Percentiles rank a stretch among this genome's conserved stretches.
phyloP scores from a whole-genome alignment of 1,140 invertebrate genomes.

The Elysia chlorotica region DNA sequence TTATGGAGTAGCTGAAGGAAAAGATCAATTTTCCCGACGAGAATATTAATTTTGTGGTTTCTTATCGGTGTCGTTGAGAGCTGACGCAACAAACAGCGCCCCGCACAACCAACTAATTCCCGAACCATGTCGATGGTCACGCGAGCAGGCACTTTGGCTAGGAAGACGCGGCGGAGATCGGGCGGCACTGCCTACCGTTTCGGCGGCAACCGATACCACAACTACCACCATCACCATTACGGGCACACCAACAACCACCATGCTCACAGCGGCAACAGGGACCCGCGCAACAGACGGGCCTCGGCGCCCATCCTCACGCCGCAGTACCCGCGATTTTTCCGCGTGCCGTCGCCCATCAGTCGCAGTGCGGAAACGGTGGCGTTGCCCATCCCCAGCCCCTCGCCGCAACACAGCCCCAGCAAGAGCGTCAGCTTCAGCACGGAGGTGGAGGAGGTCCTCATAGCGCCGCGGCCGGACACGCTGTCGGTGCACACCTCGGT shows the following conservation, averaged over 20 bases:
- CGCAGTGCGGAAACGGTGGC: slow-evolving; percentile 37
- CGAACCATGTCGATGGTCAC: slow-evolving; percentile 27
- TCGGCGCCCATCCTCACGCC: slow-evolving; percentile 32
- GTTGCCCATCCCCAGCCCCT: slow-evolving; percentile 6
- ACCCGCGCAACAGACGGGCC: slow-evolving; percentile 18
- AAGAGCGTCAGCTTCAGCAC: slow-evolving; percentile 36
- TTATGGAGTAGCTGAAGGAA: too few relatives aligned
- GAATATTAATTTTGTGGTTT: too few relatives aligned
- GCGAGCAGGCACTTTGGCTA: slow-evolving; percentile 21
- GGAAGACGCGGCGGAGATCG: slow-evolving; percentile 26
- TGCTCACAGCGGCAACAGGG: background rate
- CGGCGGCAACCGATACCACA: slow-evolving; percentile 11
- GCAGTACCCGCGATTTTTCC: slow-evolving; percentile 13
- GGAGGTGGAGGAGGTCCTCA: slow-evolving; percentile 30
- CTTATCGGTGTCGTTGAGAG: too few relatives aligned
- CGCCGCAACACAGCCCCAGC: slow-evolving; percentile 24
- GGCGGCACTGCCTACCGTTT: slow-evolving; percentile 23
- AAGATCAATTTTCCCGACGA: too few relatives aligned
- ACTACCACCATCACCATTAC: slow-evolving; percentile 6
- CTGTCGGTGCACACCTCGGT: slow-evolving; percentile 22
- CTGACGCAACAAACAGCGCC: too few relatives aligned
- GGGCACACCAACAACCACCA: too few relatives aligned
- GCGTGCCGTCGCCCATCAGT: slow-evolving; percentile 27
- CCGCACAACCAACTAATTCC: too few relatives aligned
- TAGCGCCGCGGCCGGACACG: slow-evolving; percentile 29